phyloP scores from a whole-genome alignment of 2,888 invertebrate genomes.

The Lysandra bellargus region DNA sequence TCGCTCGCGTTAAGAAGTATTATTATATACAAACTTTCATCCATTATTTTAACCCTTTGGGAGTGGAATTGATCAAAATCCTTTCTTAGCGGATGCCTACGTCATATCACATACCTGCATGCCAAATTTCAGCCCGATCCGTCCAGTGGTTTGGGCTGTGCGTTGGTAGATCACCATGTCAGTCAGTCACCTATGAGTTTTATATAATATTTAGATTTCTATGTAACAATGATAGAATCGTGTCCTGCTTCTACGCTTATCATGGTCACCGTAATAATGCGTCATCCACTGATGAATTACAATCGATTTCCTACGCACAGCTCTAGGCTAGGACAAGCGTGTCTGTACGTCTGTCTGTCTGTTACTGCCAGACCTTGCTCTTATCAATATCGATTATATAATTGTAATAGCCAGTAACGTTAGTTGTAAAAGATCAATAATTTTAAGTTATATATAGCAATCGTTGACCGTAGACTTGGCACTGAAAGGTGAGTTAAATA shows the following conservation, averaged over 20 bases:
- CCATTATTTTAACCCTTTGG: no score
- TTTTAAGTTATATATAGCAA: background rate
- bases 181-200: no score
- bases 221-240: background rate
- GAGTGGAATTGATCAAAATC: no score
- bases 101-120: no score
- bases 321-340: background rate
- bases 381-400: background rate
- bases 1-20: no score
- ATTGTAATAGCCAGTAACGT: background rate
- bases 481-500: background rate
- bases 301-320: constrained; percentile 12
- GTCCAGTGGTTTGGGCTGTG: no score
- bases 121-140: no score
- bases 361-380: background rate
- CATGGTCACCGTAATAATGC: constrained; percentile 2
- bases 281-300: constrained; percentile 25
- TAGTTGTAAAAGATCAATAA: background rate
- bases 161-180: no score
- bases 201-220: no score
- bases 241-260: background rate
- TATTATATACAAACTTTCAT: no score
- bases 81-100: no score
- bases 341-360: background rate
- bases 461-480: background rate